Evolutionary conservation across 2,888 invertebrate species (phyloP), one percentile per base, ranked within the genome.

Genomic region (Patella depressa): DNA sequence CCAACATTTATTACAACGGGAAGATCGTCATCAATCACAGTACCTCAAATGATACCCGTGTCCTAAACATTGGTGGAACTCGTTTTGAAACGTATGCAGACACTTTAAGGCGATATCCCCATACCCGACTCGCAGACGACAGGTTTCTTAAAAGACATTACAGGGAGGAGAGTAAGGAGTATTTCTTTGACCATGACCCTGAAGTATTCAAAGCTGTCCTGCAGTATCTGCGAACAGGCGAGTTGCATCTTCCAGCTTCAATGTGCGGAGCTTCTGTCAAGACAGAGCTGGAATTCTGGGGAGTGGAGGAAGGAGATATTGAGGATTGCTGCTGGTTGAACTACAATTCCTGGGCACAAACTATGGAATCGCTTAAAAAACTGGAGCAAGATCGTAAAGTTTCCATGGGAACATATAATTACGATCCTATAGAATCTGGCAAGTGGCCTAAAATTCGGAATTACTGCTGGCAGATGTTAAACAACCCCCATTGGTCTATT

Each of bases 101-200:
- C 9, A 81, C 79, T 11, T 71, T 81, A 14, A 9, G 11, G 71
- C 76, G 76, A 2, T 53, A 81, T 12, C 83, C 83, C 9, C 72
- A 76, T 54, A 80, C 80, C 15, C 81, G 79, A 14, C 71, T 84
- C 15, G 80, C 81, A 2, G 79, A 82, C 57, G 59, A 75, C 4
- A 65, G 53, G 7, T 80, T 81, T 34, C 59, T 78, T 34, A 29
- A 74, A 1, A 17, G 74, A 17, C 75, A 77, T 34, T 85, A 83
- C 76, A 82, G 84, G 14, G 69, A 76, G 9, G 80, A 74, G 11
- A 77, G 77, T 0, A 80, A 81, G 34, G 83, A 85, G 15, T 87
- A 83, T 74, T 88, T 87, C 80, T 87, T 88, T 73, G 88, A 88
- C 76, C 80, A 86, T 12, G 86, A 86, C 78, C 86, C 88, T 12